Conservation (phyloP, 1,140 invertebrate species). For the Anoplophora glabripennis region DNA sequence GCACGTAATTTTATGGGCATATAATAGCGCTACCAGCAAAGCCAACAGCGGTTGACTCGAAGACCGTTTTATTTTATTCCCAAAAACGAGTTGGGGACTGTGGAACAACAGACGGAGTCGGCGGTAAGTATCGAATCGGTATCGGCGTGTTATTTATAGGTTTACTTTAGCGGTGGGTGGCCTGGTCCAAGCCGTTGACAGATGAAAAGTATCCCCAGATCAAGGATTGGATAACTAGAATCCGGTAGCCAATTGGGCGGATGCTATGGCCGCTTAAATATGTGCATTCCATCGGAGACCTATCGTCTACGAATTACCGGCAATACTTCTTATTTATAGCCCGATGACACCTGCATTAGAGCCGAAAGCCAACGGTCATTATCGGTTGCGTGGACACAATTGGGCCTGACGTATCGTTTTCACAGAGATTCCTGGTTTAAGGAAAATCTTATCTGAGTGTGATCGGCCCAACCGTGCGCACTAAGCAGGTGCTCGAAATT, state of each 20-base stretch:
- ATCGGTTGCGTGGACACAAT: constrained; percentile 5
- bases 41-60: not conserved
- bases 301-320: constrained; percentile 18
- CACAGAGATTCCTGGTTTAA: no score
- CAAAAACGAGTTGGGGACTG: constrained; percentile 20
- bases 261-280: constrained; percentile 31
- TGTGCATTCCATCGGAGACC: constrained; percentile 23
- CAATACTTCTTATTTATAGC: constrained; percentile 4
- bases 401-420: not conserved
- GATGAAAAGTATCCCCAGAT: constrained; percentile 47
- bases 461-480: no score
- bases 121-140: constrained; percentile 34
- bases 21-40: not conserved
- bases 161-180: constrained; percentile 43
- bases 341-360: constrained; percentile 6
- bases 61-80: constrained; percentile 18
- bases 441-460: no score
- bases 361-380: not conserved
- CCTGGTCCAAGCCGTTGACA: constrained; percentile 37
- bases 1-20: not conserved
- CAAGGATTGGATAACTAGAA: constrained; percentile 44
- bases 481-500: no score
- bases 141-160: constrained; percentile 42
- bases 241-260: constrained; percentile 44
- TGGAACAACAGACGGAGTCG: constrained; percentile 12